Conservation (phyloP, 2,797 vertebrate species). For the Falco naumanni region DNA sequence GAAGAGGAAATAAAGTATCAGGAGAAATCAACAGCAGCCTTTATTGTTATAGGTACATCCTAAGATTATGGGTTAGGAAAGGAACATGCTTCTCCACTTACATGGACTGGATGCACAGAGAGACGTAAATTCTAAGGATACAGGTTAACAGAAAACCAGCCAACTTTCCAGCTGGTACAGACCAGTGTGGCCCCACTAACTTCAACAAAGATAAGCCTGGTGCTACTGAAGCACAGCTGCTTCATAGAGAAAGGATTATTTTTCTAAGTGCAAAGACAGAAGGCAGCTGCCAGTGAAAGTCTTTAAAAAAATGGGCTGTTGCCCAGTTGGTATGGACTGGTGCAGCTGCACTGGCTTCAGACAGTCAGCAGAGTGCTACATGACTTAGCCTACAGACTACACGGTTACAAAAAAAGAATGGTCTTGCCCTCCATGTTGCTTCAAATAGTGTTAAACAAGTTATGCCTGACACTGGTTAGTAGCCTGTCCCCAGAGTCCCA, state of each 20-base stretch:
- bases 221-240: background rate
- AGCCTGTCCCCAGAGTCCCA: background rate
- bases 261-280: background rate
- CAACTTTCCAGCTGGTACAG: background rate
- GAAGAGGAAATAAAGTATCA: background rate
- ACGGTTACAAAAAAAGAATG: background rate
- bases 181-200: background rate
- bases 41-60: accelerated
- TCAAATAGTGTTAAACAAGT: background rate
- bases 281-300: background rate
- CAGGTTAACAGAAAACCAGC: background rate
- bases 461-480: background rate
- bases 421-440: background rate
- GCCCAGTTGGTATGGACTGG: background rate
- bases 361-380: background rate
- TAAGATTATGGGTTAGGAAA: background rate
- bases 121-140: background rate
- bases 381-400: background rate
- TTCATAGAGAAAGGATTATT: background rate
- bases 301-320: background rate
- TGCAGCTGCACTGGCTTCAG: background rate
- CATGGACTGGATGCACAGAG: background rate
- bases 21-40: background rate
- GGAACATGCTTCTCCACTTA: background rate
- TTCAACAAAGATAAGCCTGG: background rate